Conservation (phyloP, 2,888 invertebrate species). For the Odiellus spinosus region DNA sequence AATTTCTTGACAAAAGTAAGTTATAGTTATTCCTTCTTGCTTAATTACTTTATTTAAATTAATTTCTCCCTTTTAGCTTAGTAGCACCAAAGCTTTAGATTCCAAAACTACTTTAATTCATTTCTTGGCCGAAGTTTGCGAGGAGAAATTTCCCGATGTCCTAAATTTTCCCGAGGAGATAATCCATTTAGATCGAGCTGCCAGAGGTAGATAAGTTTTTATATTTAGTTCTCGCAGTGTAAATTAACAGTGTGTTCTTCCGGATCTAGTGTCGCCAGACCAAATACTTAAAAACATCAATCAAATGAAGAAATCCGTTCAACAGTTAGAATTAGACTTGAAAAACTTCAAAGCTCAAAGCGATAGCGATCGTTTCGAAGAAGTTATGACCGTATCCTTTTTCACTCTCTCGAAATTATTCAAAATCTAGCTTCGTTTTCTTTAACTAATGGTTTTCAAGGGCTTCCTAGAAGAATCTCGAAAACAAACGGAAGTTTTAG, state of each 20-base stretch:
- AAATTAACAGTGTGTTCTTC: no score
- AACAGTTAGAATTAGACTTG: slow-evolving; percentile 76
- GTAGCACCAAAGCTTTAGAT: slow-evolving; percentile 61
- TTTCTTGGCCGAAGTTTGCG: slow-evolving; percentile 72
- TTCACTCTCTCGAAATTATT: background rate
- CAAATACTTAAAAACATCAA: slow-evolving; percentile 29
- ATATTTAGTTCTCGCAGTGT: no score
- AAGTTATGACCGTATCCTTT: slow-evolving; percentile 73
- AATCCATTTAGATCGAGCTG: slow-evolving; percentile 74
- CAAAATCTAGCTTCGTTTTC: no score
- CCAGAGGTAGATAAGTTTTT: slow-evolving; percentile 27
- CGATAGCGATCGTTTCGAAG: slow-evolving; percentile 61
- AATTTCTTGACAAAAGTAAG: slow-evolving; percentile 79
- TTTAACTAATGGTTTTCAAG: slow-evolving; percentile 3
- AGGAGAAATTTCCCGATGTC: slow-evolving; percentile 71
- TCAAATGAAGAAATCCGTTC: slow-evolving; percentile 43
- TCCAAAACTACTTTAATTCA: slow-evolving; percentile 84
- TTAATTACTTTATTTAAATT: slow-evolving; percentile 1
- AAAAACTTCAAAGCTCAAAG: slow-evolving; percentile 60
- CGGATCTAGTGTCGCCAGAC: slow-evolving; percentile 32
- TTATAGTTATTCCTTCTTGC: background rate
- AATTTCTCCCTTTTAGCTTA: slow-evolving; percentile 27
- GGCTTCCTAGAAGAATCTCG: slow-evolving; percentile 45
- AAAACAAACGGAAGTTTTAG: slow-evolving; percentile 69
- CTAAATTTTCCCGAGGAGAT: slow-evolving; percentile 71